These are phyloP conservation scores for Melieria picta DNA, from an alignment of 2,888 invertebrate species.

Conservation along the genomic window DNA sequence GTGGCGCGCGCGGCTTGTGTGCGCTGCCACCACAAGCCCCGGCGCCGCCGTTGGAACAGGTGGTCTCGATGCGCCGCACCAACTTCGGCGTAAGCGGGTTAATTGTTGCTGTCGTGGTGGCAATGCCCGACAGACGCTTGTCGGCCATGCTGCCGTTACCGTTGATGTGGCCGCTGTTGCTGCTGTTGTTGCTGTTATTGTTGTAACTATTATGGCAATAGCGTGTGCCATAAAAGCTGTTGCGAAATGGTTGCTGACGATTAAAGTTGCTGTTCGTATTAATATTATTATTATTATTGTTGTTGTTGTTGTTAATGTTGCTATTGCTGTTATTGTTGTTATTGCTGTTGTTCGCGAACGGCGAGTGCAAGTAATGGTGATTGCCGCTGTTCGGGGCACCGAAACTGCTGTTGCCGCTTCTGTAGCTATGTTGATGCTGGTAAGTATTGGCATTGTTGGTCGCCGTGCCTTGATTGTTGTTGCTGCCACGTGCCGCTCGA, in stretches of 20 bases:
- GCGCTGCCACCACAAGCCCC: slow-evolving; percentile 47
- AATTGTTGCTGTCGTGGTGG: slow-evolving; percentile 42
- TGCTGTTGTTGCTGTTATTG: slow-evolving; percentile 24
- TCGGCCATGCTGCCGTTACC: slow-evolving; percentile 32
- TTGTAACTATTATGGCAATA: slow-evolving; percentile 39
- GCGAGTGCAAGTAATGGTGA: slow-evolving; percentile 16
- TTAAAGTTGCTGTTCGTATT: slow-evolving; percentile 48
- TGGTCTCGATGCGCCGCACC: slow-evolving; percentile 61
- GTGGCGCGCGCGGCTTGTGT: slow-evolving; percentile 34
- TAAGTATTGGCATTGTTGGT: slow-evolving; percentile 16
- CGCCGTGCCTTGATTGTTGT: slow-evolving; percentile 28
- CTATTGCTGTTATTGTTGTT: slow-evolving; percentile 36
- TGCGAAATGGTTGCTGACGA: slow-evolving; percentile 62
- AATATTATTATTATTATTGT: slow-evolving; percentile 41
- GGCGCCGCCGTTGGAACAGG: slow-evolving; percentile 51
- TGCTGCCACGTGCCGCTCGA: slow-evolving; percentile 56
- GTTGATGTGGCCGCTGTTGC: slow-evolving; percentile 24
- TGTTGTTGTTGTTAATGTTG: slow-evolving; percentile 33
- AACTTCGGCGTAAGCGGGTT: slow-evolving; percentile 65
- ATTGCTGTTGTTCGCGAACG: slow-evolving; percentile 35
- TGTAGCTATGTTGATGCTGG: slow-evolving; percentile 24
- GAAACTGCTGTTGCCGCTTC: slow-evolving; percentile 23
- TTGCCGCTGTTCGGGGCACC: slow-evolving; percentile 15
- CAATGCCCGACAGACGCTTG: slow-evolving; percentile 19
- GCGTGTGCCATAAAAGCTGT: slow-evolving; percentile 61